A percentile compares a stretch with the other conserved stretches of the same genome.
These are phyloP conservation scores for Setophaga kirtlandii DNA, from an alignment of 2,113 vertebrate species.

Conservation along the genomic window DNA sequence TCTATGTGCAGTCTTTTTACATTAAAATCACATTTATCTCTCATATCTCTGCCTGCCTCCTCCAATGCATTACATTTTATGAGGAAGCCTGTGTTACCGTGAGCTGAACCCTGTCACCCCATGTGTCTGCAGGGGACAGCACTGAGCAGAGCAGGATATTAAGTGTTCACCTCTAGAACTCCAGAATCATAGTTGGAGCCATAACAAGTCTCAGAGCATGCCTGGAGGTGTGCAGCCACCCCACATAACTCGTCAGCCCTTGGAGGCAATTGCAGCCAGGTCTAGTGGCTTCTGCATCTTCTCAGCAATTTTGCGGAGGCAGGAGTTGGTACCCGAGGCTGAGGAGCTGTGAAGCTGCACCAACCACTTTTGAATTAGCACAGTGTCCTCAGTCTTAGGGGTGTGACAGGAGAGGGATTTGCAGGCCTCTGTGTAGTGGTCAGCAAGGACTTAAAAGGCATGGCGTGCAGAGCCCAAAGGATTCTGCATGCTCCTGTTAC, in stretches of 20 bases:
- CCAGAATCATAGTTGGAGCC: fast-evolving
- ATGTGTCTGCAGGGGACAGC: fast-evolving
- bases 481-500: neutral
- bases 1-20: neutral
- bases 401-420: neutral
- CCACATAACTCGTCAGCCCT: neutral
- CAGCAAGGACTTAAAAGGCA: neutral
- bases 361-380: neutral
- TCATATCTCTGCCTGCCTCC: neutral
- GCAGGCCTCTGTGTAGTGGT: neutral
- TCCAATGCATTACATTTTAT: neutral
- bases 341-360: neutral
- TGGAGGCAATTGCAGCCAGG: neutral
- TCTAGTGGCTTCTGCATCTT: neutral
- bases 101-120: fast-evolving
- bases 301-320: neutral
- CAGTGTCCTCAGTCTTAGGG: neutral
- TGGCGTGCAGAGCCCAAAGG: neutral
- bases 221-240: neutral
- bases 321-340: neutral
- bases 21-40: neutral
- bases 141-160: neutral
- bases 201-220: neutral
- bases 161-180: neutral
- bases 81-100: neutral